A percentile compares a stretch with the other conserved stretches of the same genome.
Conservation (phyloP, 2,797 vertebrate genomes). For the Falco cherrug region DNA sequence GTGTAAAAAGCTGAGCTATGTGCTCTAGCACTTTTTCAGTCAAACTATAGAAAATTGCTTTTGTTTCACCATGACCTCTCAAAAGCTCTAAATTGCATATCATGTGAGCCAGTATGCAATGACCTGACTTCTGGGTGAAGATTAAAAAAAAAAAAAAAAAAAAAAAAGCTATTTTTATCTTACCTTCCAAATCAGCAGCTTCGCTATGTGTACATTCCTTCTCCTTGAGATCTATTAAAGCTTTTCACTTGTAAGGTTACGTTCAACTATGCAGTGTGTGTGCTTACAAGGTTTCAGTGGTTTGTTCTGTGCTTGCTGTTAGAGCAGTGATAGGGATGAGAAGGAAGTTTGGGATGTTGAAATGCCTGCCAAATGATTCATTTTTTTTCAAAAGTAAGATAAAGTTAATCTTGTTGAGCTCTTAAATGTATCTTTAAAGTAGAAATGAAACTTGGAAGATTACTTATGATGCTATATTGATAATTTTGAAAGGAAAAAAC, state of each 20-base stretch:
- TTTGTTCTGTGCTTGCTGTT: neutral
- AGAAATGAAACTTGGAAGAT: neutral
- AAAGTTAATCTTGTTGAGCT: neutral
- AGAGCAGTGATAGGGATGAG: neutral
- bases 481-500: neutral
- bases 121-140: neutral
- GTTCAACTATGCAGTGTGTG: rapidly evolving
- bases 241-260: neutral
- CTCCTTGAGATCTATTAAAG: neutral
- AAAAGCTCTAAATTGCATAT: neutral
- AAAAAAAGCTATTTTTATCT: neutral
- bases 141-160: neutral
- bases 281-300: rapidly evolving
- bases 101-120: neutral
- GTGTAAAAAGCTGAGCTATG: neutral
- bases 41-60: neutral
- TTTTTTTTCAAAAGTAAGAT: neutral
- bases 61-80: neutral
- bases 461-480: rapidly evolving
- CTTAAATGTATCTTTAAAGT: neutral
- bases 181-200: neutral
- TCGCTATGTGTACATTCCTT: neutral
- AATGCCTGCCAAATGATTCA: neutral
- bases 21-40: neutral
- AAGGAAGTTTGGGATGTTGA: neutral